phyloP scores from a whole-genome alignment of 2,113 vertebrate genomes.

The Hippopotamus amphibius region DNA sequence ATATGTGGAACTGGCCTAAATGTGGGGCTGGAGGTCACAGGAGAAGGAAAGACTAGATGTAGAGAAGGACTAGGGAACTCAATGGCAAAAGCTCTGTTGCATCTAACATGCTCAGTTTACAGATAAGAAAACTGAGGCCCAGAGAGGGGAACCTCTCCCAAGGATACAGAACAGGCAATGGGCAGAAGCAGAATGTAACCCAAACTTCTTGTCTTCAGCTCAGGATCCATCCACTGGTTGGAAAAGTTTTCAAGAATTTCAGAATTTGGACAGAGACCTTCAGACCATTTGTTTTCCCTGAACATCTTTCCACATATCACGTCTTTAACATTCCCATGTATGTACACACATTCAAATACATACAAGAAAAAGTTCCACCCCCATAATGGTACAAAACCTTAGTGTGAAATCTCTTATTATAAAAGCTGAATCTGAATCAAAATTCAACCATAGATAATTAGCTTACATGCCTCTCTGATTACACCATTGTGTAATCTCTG shows the following conservation, averaged over 20 bases:
- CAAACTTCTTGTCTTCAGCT: neutral
- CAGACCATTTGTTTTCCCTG: neutral
- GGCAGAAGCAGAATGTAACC: neutral
- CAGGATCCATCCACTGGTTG: neutral
- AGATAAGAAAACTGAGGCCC: neutral
- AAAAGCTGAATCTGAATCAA: constrained; percentile 65
- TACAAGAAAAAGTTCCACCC: neutral
- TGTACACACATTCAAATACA: neutral
- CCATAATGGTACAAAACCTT: neutral
- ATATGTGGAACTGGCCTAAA: neutral
- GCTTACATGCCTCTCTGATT: constrained; percentile 75
- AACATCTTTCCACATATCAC: neutral
- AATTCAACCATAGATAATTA: constrained; percentile 75
- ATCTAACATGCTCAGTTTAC: neutral
- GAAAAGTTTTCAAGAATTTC: neutral
- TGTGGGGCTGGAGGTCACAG: neutral
- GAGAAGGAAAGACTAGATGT: neutral
- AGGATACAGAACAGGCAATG: neutral
- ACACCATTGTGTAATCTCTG: constrained; percentile 61
- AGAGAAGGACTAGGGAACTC: neutral
- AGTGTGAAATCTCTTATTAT: constrained; percentile 69
- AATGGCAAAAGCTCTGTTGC: neutral
- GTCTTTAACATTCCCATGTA: neutral
- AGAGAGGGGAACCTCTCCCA: neutral
- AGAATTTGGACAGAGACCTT: neutral